Conservation (phyloP, 2,113 vertebrate genomes). For the Mohoua ochrocephala region DNA sequence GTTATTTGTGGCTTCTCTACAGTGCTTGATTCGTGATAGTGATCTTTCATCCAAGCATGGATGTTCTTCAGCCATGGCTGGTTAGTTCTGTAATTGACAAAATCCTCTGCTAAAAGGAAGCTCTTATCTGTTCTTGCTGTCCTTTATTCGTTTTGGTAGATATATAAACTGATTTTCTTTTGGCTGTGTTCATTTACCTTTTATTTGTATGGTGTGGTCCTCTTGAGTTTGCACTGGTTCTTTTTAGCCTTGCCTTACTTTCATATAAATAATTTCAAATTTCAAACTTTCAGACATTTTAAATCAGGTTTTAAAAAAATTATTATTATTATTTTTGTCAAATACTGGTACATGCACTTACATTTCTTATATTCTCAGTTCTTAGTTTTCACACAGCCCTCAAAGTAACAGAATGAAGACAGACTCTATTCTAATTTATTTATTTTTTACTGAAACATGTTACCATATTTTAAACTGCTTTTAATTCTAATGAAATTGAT, state of each 20-base stretch:
- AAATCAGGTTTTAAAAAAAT: background rate
- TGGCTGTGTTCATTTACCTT: background rate
- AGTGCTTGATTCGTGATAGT: constrained; percentile 28
- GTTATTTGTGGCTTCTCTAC: background rate
- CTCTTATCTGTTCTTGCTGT: background rate
- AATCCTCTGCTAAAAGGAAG: constrained; percentile 29
- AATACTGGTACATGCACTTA: background rate
- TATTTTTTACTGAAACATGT: background rate
- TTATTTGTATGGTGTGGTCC: background rate
- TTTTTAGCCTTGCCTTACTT: background rate
- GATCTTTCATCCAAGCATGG: constrained; percentile 48
- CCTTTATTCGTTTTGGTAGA: constrained; percentile 15
- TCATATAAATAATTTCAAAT: background rate
- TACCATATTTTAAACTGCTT: background rate
- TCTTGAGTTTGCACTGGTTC: background rate
- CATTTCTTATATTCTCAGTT: background rate
- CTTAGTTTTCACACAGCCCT: background rate
- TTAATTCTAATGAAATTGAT: background rate
- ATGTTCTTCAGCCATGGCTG: constrained; percentile 33
- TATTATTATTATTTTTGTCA: background rate
- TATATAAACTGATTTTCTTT: background rate
- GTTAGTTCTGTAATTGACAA: constrained; percentile 61
- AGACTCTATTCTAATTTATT: background rate
- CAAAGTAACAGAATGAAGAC: background rate
- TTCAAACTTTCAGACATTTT: background rate